A percentile compares a stretch with the other conserved stretches of the same genome.
Conservation (phyloP, 1,140 invertebrate species). For the Macrocentrus cingulum region DNA sequence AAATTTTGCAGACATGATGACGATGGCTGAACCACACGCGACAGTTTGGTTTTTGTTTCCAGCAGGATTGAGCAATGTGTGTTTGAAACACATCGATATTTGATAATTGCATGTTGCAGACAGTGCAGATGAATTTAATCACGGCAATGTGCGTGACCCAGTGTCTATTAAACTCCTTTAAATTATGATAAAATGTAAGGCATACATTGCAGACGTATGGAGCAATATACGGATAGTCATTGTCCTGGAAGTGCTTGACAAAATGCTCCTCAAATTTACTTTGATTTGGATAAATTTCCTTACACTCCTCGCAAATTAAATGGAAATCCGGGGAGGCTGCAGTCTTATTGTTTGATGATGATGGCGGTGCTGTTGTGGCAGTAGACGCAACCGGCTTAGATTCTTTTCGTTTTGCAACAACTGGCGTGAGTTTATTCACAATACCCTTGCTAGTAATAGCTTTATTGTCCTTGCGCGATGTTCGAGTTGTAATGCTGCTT, state of each 20-base stretch:
- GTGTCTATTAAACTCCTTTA: not conserved
- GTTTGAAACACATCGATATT: not conserved
- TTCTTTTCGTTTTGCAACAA: not conserved
- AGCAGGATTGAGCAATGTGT: not conserved
- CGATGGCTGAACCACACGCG: not conserved
- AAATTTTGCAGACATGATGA: not conserved
- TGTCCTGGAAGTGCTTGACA: constrained; percentile 15
- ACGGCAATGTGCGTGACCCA: constrained; percentile 23
- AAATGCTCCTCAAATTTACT: constrained; percentile 29
- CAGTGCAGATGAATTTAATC: constrained; percentile 15
- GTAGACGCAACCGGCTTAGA: not conserved
- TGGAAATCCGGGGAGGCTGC: no score
- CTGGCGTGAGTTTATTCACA: no score
- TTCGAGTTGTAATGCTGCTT: no score
- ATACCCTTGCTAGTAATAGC: no score
- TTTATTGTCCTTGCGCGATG: no score
- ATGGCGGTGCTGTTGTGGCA: not conserved
- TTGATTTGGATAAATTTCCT: constrained; percentile 30
- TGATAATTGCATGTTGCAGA: not conserved
- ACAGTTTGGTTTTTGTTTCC: not conserved
- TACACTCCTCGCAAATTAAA: constrained; percentile 35
- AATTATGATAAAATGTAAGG: not conserved
- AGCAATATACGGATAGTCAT: constrained; percentile 6
- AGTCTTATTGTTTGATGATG: constrained; percentile 30
- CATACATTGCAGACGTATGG: constrained; percentile 5